Evolutionary conservation across 2,113 vertebrate species (phyloP).

Genomic region (Seriola aureovittata): DNA sequence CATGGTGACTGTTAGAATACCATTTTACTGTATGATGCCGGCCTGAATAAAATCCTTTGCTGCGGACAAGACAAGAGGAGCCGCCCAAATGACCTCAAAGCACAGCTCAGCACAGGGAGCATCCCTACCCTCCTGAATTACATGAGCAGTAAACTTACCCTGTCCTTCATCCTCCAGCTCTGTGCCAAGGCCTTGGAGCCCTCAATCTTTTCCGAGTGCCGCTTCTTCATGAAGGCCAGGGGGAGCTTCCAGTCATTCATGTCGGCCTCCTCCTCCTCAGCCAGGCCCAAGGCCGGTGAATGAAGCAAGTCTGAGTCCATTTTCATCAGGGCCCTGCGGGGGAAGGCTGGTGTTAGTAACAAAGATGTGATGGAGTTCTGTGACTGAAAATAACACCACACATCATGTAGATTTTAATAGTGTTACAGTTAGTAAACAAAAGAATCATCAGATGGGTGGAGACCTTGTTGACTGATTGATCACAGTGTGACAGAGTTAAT

Average conservation of each 20-base stretch:
- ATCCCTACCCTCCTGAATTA: not conserved
- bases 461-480: too few species aligned
- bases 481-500: too few species aligned
- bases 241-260: slow-evolving; percentile 94
- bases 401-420: too few species aligned
- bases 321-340: slow-evolving; percentile 81
- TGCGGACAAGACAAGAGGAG: not conserved
- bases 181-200: slow-evolving; percentile 97
- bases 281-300: slow-evolving; percentile 90
- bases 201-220: slow-evolving; percentile 98
- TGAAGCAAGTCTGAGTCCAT: slow-evolving; percentile 87
- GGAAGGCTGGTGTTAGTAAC: slow-evolving; percentile 12
- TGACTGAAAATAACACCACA: not conserved
- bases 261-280: slow-evolving; percentile 93
- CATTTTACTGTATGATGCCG: not conserved
- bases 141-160: slow-evolving; percentile 84
- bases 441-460: too few species aligned
- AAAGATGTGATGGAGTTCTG: not conserved
- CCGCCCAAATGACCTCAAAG: not conserved
- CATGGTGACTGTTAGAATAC: too few species aligned
- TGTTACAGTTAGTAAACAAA: too few species aligned
- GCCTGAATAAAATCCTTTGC: not conserved
- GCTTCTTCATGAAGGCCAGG: slow-evolving; percentile 96
- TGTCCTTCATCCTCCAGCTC: slow-evolving; percentile 99
- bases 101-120: not conserved